Base-by-base conservation (phyloP, 2,888 invertebrate genomes). In the Linnaemya vulpina region DNA sequence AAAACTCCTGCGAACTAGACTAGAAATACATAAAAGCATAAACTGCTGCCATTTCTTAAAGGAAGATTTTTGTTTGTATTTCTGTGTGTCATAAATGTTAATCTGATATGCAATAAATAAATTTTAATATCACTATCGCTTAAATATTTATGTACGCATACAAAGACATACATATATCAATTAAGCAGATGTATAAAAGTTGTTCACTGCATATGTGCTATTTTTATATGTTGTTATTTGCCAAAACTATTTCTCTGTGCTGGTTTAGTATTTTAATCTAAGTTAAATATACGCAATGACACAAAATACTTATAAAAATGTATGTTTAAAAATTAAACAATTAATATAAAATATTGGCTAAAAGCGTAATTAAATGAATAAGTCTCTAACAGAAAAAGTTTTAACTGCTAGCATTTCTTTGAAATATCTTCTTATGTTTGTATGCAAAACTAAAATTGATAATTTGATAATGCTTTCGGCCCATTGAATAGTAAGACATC, bases 211-310 rank as follows among this genome's bases (percentile, higher is more conserved):
- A 13, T 20, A 20, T 58, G 25, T 58, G 55, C 58, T 67, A 58
- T 67, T 58, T 58, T 58, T 76, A 46, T 60, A 68, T 49, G 43
- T 65, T 53, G n/a, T 20, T 76, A 38, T 68, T 58, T 71, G 71
- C 10, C 0, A 62, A n/a, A 46, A 38, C 17, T 25, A 11, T 65
- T 49, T 55, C 8, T 15, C 43, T 38, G 2, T 49, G 49, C 73
- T 49, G 53, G n/a, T 53, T 22, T 73, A 20, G 5, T 7, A 20
- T 51, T 17, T 51, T 51, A 51, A 51, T 51, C 1, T n/a, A n/a
- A 46, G 46, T n/a, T 46, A 46, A 51, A 17, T 51, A 20, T 51
- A 51, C n/a, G 3, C 20, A 30, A 30, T 30, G 30, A 30, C 5
- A n/a, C n/a, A n/a, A n/a, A n/a, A 49, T 20, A 20, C 17, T 5